Percentiles rank a stretch among this genome's conserved stretches.
Evolutionary conservation across 2,888 invertebrate species (phyloP).

Genomic region (Branchinecta sandiegonensis): DNA sequence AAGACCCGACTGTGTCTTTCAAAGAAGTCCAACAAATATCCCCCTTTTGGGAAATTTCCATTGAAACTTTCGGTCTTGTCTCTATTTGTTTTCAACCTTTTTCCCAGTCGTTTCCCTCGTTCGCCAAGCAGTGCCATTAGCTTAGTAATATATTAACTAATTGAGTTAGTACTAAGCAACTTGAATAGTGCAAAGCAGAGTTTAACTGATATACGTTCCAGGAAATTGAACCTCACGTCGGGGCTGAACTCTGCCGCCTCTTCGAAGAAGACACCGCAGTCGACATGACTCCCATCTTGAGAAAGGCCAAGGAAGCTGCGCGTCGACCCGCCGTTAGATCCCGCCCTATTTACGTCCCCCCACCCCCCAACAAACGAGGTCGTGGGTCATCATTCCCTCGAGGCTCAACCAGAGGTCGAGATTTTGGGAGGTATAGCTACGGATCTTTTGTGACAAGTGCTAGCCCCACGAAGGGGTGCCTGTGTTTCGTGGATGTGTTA

Average conservation of each 20-base stretch:
- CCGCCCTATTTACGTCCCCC: conserved; percentile 16
- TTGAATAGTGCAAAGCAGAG: not conserved
- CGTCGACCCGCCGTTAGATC: conserved; percentile 30
- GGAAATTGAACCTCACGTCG: conserved; percentile 91
- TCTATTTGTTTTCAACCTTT: no score
- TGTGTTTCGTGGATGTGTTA: no score
- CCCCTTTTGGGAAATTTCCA: no score
- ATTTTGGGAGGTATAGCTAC: conserved; percentile 15
- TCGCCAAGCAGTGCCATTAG: no score
- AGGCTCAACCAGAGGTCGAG: conserved; percentile 3
- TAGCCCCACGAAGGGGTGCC: not conserved
- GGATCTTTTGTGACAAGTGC: conserved; percentile 12
- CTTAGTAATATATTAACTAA: not conserved
- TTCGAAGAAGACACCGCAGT: conserved; percentile 83
- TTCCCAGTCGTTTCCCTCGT: no score
- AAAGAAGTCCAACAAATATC: no score
- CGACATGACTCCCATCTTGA: conserved; percentile 71
- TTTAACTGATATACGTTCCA: conserved; percentile 36
- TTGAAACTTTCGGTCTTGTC: no score
- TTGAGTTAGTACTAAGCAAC: no score
- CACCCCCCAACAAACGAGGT: conserved; percentile 12
- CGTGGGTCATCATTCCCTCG: not conserved
- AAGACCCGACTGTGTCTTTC: no score
- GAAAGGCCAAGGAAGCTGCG: conserved; percentile 69
- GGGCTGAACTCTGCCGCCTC: conserved; percentile 79